Base-by-base conservation (phyloP, 2,113 vertebrate species). In the Brachionichthys hirsutus region DNA sequence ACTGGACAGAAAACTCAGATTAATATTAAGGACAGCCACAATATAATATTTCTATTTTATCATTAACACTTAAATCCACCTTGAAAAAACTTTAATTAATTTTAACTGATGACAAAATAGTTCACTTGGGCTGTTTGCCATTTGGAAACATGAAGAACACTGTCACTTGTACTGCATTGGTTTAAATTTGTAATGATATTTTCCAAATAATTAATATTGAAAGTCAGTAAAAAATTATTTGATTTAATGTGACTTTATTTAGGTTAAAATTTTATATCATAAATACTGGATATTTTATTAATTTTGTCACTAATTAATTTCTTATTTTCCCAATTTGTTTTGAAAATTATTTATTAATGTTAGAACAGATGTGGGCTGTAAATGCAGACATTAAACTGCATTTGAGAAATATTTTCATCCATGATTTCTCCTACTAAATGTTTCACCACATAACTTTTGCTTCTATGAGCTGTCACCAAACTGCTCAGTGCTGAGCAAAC, bases 271-370 rank as follows among this genome's bases (percentile, higher is more conserved):
- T 38, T 38, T 11, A 38, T 38, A 38, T 58, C 17, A 10, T 15
- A 10, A 44, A 64, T 69, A 54, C 44, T 62, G 11, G 10, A 49
- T 66, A 49, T 67, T 50, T 60, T 15, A 55, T 68, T 45, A 6
- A 52, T 47, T 61, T 12, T 51, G 17, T 41, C 8, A 65, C 55
- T 38, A 2, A 53, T n/a, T n/a, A 3, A 43, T 60, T 34, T 6
- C n/a, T n/a, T n/a, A n/a, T n/a, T n/a, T 30, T 30, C 8, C 24
- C 24, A 30, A 30, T 30, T 30, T 30, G 24, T 34, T 60, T 36
- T 15, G n/a, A n/a, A n/a, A n/a, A n/a, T 7, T 46, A 35, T 60
- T 60, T 24, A 13, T 36, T 36, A 41, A 20, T 55, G 9, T 34
- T 35, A 11, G 4, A 6, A 10, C 41, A 43, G 9, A 62, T 36